Evolutionary conservation across 2,888 invertebrate genomes (phyloP), one percentile per base, ranked within the genome.

Genomic region (Amblyteles armatorius): DNA sequence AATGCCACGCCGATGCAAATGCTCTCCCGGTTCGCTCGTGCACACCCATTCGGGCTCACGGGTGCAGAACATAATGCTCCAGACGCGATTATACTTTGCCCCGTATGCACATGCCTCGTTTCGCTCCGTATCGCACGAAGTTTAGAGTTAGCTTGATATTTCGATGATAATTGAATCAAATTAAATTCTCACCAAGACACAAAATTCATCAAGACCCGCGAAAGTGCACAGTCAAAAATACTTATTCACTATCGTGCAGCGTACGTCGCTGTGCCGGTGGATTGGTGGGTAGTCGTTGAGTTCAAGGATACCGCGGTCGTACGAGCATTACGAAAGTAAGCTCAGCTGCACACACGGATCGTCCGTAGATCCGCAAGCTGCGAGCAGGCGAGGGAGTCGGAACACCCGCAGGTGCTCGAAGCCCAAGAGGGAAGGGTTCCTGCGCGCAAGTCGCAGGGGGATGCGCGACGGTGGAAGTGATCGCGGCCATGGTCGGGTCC

Each of bases 401-500:
- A 44, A 68, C 55, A 63, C 22, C 57, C 60, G 26, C 79, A 76
- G 79, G 83, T 79, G 74, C 29, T 65, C 44, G 33, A 55, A 33
- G 13, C 71, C 13, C 33, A 57, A 22, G 78, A 40, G 65, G 50
- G 57, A 85, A 79, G 63, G 82, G 86, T 11, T 44, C 80, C 78
- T 79, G 79, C 69, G 67, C 48, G 40, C 13, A 83, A 82, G 76
- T 67, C 33, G 22, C 72, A 69, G 57, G 55, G 72, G 79, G 65
- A 79, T 52, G 83, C 71, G 60, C 76, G 48, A 80, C 19, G 52
- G 67, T 69, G 57, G 74, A 72, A 71, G 40, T 52, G 81, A 83
- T 84, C 60, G 80, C 68, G 88, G 90, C 83, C 90, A 90, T 79
- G 90, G 90, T 88, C 88, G 81, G 50, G 67, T 86, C 63, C 77